phyloP scores from a whole-genome alignment of 2,888 invertebrate genomes.

The Conops quadrifasciatus region DNA sequence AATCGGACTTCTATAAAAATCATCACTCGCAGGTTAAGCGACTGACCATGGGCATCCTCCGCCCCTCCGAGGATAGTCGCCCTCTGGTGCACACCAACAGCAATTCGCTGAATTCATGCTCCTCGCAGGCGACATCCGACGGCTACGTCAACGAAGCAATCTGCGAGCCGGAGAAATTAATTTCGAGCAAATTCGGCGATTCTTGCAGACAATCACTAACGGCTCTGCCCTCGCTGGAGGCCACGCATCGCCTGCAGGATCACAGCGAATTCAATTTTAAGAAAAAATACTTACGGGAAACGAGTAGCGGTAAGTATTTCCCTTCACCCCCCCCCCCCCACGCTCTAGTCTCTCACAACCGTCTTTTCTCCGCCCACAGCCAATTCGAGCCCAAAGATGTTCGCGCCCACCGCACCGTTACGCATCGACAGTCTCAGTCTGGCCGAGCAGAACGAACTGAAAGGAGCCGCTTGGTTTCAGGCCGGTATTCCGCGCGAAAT shows the following conservation, averaged over 20 bases:
- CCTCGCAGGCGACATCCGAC: conserved; percentile 76
- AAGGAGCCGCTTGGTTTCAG: conserved; percentile 95
- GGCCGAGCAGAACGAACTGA: conserved; percentile 80
- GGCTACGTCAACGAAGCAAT: conserved; percentile 84
- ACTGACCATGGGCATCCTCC: conserved; percentile 79
- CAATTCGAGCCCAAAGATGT: conserved; percentile 67
- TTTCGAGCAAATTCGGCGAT: conserved; percentile 65
- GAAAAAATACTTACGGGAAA: conserved; percentile 64
- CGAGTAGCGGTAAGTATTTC: conserved; percentile 62
- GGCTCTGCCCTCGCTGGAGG: conserved; percentile 58
- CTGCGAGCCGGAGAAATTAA: conserved; percentile 71
- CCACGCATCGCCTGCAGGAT: conserved; percentile 59
- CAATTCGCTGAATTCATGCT: conserved; percentile 71
- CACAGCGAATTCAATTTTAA: conserved; percentile 58
- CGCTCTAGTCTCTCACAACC: background rate
- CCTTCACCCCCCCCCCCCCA: background rate
- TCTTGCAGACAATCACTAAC: conserved; percentile 65
- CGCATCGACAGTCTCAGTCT: conserved; percentile 73
- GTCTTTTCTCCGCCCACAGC: conserved; percentile 48
- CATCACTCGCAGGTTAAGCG: conserved; percentile 69
- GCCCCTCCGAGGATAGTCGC: conserved; percentile 76
- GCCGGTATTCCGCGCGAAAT: conserved; percentile 95
- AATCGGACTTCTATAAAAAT: too few relatives aligned
- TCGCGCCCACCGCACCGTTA: conserved; percentile 62
- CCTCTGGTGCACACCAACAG: conserved; percentile 75